Base-by-base conservation (phyloP, 2,113 vertebrate genomes). In the Terrapene triunguis region DNA sequence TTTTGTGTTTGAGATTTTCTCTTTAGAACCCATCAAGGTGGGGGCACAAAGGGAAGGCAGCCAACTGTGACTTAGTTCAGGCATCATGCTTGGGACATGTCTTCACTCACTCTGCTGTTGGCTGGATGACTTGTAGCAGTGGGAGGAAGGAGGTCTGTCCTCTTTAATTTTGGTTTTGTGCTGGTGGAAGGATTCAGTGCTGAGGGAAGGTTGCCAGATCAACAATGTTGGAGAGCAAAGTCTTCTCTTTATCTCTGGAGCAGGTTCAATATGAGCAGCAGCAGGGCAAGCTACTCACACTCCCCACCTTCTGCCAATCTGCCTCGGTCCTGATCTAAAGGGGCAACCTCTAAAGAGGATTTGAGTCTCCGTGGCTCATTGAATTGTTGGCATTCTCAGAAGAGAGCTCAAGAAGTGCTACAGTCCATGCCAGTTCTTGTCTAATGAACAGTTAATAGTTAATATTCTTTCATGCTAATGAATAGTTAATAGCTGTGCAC, bases 401-500 rank as follows among this genome's bases (percentile, higher is more conserved):
- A 55, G 11, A n/a, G 69, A 82, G 65, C 1, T 89, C 1, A 1
- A 82, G 79, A 87, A 53, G 87, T 74, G 5, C 53, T 80, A 51
- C 62, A 1, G 1, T 38, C 51, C 78, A 22, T 44, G 25, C 42
- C 44, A 72, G 14, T 51, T 85, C 0, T 0, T 89, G 24, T 44
- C 79, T 87, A 89, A 16, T 50, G 50, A 50, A 50, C 50, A 50
- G 48, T 13, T 50, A 50, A 13, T 50, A 50, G 50, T 50, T 50
- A 50, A 50, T 50, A 50, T 50, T 81, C 59, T 65, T 88, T 89
- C 86, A 51, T 14, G 2, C 62, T 90, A 92, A 96, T 95, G 91
- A 96, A 97, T 96, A 95, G 94, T 95, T 97, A 97, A 97, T 96
- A 91, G 74, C 57, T 53, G 79, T 80, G 85, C 82, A 92, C 44